Evolutionary conservation across 2,113 vertebrate genomes (phyloP).

Genomic region (Bolborhynchus lineola): DNA sequence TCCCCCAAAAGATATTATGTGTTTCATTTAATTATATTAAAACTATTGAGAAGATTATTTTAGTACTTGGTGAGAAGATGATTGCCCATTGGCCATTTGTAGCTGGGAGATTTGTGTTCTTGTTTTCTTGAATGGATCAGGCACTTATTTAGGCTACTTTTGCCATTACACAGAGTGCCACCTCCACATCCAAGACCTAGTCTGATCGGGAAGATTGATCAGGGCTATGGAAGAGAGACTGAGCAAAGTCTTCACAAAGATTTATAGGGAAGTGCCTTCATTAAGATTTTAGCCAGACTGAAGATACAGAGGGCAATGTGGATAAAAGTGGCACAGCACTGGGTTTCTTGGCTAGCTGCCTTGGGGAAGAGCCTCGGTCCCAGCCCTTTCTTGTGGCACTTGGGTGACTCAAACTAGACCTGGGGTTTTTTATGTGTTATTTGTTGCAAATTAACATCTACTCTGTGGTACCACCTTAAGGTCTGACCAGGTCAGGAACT

Average conservation of each 20-base stretch:
- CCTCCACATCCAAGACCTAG: not conserved
- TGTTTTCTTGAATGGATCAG: not conserved
- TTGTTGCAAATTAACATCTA: slow-evolving; percentile 41
- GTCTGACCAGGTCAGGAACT: slow-evolving; percentile 54
- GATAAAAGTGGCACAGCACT: not conserved
- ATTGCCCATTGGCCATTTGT: not conserved
- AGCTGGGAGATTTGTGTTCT: rapidly evolving
- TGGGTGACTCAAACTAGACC: not conserved
- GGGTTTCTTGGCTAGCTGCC: not conserved
- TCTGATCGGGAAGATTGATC: not conserved
- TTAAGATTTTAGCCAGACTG: not conserved
- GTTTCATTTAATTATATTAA: not conserved
- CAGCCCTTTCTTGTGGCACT: not conserved
- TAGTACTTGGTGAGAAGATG: not conserved
- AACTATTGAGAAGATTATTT: not conserved
- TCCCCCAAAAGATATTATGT: not conserved
- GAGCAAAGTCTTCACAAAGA: not conserved
- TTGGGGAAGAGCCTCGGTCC: not conserved
- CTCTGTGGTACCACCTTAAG: slow-evolving; percentile 42
- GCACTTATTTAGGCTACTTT: not conserved
- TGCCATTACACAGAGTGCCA: not conserved
- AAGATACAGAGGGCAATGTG: not conserved
- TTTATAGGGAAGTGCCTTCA: not conserved
- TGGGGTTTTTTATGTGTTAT: not conserved
- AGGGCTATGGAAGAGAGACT: not conserved